Percentiles rank a stretch among this genome's conserved stretches.
Evolutionary conservation across 2,797 vertebrate genomes (phyloP).

Genomic region (Meriones psammophilus): DNA sequence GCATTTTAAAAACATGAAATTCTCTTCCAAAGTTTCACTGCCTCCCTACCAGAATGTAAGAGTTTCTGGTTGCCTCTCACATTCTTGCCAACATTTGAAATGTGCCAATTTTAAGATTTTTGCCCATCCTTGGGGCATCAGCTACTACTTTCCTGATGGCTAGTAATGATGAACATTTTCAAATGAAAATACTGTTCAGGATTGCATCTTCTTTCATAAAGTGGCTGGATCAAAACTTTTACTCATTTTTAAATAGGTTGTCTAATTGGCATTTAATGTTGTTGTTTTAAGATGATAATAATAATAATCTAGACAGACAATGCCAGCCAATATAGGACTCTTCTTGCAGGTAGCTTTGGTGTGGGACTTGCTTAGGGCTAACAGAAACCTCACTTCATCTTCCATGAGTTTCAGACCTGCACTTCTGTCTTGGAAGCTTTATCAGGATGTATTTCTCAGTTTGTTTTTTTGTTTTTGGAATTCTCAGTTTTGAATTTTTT

Average conservation of each 20-base stretch:
- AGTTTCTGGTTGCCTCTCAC: neutral
- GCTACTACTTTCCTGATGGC: too few relatives aligned
- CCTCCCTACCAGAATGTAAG: neutral
- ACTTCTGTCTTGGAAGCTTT: neutral
- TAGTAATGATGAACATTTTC: slow-evolving; percentile 21
- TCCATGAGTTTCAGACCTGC: neutral
- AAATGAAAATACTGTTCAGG: neutral
- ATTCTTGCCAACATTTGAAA: neutral
- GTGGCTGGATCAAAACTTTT: neutral
- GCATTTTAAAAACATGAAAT: neutral
- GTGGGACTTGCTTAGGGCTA: neutral
- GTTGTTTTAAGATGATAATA: neutral
- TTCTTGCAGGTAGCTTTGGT: neutral
- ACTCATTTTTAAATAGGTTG: neutral
- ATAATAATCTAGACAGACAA: neutral
- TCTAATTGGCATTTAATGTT: slow-evolving; percentile 27
- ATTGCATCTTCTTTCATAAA: slow-evolving; percentile 39
- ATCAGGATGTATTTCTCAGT: neutral
- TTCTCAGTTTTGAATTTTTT: neutral
- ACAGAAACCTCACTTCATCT: neutral
- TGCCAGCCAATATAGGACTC: neutral
- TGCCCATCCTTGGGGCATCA: too few relatives aligned
- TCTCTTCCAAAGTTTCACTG: neutral
- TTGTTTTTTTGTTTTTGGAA: neutral
- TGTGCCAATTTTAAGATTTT: neutral